Percentiles rank a stretch among this genome's conserved stretches.
Evolutionary conservation across 2,888 invertebrate genomes (phyloP).

Genomic region (Strigamia crassipes): DNA sequence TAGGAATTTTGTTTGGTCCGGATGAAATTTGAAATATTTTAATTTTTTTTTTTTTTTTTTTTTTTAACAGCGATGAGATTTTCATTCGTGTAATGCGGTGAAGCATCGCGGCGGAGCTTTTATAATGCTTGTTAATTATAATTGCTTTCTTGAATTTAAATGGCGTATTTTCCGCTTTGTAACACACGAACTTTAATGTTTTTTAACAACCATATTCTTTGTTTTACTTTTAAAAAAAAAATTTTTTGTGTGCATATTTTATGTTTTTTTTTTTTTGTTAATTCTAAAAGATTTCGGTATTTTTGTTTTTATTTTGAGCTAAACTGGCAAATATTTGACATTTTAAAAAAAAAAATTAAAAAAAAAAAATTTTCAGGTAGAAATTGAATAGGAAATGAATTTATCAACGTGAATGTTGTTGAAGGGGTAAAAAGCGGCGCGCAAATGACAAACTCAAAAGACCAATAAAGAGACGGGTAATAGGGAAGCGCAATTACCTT

Average conservation of each 20-base stretch:
- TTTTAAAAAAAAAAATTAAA: background rate
- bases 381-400: background rate
- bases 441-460: slow-evolving; percentile 28
- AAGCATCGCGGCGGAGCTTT: slow-evolving; percentile 11
- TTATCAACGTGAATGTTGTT: background rate
- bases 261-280: too few relatives aligned
- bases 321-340: background rate
- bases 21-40: too few relatives aligned
- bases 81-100: background rate
- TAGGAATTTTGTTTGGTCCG: too few relatives aligned
- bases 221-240: background rate
- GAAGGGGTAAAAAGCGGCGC: background rate
- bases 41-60: too few relatives aligned
- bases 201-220: background rate
- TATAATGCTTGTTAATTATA: background rate
- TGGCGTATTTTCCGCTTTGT: background rate
- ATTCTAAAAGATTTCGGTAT: too few relatives aligned
- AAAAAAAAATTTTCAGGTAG: background rate
- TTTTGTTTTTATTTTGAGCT: background rate
- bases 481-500: background rate
- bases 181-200: background rate
- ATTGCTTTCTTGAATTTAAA: slow-evolving; percentile 7
- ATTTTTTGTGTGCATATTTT: too few relatives aligned
- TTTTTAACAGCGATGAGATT: too few relatives aligned
- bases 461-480: slow-evolving; percentile 23